These are phyloP conservation scores for Xenopus petersii DNA, from an alignment of 2,797 vertebrate species.

Conservation along the genomic window DNA sequence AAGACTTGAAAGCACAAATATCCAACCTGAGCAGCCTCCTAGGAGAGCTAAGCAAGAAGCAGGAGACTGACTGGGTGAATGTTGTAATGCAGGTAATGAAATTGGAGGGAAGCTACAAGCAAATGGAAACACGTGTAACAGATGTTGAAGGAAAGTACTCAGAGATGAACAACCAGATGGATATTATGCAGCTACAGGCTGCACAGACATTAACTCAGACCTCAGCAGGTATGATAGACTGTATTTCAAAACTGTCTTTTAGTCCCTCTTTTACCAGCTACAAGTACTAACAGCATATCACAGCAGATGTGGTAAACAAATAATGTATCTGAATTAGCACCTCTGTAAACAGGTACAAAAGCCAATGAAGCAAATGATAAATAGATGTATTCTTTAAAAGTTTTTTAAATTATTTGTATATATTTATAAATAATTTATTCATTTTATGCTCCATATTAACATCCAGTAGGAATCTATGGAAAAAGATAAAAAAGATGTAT, in stretches of 20 bases:
- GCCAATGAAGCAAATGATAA: not conserved
- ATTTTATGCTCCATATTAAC: no score
- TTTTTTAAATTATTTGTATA: no score
- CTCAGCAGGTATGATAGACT: slow-evolving; percentile 81
- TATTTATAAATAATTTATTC: no score
- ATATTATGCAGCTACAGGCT: slow-evolving; percentile 92
- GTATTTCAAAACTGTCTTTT: not conserved
- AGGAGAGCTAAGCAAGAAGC: slow-evolving; percentile 82
- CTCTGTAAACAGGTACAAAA: not conserved
- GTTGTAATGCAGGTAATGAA: slow-evolving; percentile 89
- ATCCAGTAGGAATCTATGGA: no score
- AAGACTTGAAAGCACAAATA: slow-evolving; percentile 81
- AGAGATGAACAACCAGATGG: slow-evolving; percentile 90
- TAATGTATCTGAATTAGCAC: not conserved
- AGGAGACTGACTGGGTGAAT: slow-evolving; percentile 80
- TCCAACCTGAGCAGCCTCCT: slow-evolving; percentile 87
- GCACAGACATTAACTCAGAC: slow-evolving; percentile 84
- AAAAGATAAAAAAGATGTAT: no score
- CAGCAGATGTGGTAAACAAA: not conserved
- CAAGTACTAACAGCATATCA: not conserved
- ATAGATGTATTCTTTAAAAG: no score
- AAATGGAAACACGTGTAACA: slow-evolving; percentile 78
- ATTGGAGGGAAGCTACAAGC: slow-evolving; percentile 81
- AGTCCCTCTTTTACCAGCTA: not conserved
- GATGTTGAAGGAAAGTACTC: slow-evolving; percentile 94